A percentile compares a stretch with the other conserved stretches of the same genome.
phyloP scores from a whole-genome alignment of 2,797 vertebrate species.

The Tragopan temminckii region DNA sequence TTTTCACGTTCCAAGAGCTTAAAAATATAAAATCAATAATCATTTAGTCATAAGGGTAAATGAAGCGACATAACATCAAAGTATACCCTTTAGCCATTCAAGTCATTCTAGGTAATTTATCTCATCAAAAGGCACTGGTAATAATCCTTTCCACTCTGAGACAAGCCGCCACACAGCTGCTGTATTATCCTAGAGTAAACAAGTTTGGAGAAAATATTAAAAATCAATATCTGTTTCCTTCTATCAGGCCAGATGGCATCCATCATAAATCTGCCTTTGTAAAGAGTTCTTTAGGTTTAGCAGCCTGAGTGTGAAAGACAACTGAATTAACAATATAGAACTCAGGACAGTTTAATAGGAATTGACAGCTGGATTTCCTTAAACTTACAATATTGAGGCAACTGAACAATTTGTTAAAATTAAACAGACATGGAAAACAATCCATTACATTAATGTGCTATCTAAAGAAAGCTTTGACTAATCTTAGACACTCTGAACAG shows the following conservation, averaged over 20 bases:
- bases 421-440: slow-evolving; percentile 71
- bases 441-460: slow-evolving; percentile 42
- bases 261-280: slow-evolving; percentile 88
- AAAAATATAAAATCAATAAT: slow-evolving; percentile 96
- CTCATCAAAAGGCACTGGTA: slow-evolving; percentile 88
- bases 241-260: slow-evolving; percentile 89
- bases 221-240: slow-evolving; percentile 95
- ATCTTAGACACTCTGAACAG: slow-evolving; percentile 4
- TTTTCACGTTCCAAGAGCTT: slow-evolving; percentile 90
- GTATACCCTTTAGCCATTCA: slow-evolving; percentile 89
- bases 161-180: slow-evolving; percentile 85
- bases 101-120: slow-evolving; percentile 90
- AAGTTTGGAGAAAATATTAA: slow-evolving; percentile 92
- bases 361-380: slow-evolving; percentile 75
- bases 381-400: slow-evolving; percentile 70
- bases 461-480: slow-evolving; percentile 41
- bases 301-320: slow-evolving; percentile 77
- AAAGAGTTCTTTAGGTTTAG: slow-evolving; percentile 82
- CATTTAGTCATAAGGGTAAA: slow-evolving; percentile 96
- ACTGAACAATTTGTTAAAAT: slow-evolving; percentile 76
- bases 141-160: slow-evolving; percentile 87
- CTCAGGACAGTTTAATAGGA: slow-evolving; percentile 52
- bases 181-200: slow-evolving; percentile 90
- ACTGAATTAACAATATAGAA: slow-evolving; percentile 75
- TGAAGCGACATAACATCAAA: slow-evolving; percentile 92